Base-by-base conservation (phyloP, 2,888 invertebrate genomes). In the Drosophila niveifrons region DNA sequence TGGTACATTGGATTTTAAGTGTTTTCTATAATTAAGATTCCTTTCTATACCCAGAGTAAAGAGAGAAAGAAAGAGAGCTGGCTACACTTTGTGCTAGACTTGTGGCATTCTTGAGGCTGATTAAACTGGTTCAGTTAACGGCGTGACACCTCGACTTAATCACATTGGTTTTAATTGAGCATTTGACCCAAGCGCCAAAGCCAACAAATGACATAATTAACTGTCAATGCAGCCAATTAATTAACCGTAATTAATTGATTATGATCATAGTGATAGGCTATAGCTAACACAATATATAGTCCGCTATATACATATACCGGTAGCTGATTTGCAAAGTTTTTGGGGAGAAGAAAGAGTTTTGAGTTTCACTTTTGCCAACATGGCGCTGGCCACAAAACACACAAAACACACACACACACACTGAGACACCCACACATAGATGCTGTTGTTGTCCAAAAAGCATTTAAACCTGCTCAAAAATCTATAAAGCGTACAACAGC, bases 301-400 rank as follows among this genome's bases (percentile, higher is more conserved):
- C 23, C 23, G 3, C n/a, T 41, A 48, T 48, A 31, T 39, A 36
- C 34, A 18, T 47, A 39, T 56, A 50, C 58, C 71, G 56, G 57
- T 50, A 44, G 61, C 43, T 34, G 66, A 57, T 69, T 65, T 58
- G 58, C 48, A 50, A 77, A 23, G 23, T 73, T 69, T 47, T 47
- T 29, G 29, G 39, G 13, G 29, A 17, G 29, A 15, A n/a, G 41
- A 55, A 44, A 58, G 52, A 71, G 51, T 63, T 75, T 59, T 59
- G 43, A 55, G 72, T 78, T 78, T 78, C 77, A 78, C 78, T 78
- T 78, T 78, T 78, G 74, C 68, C 64, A 75, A 53, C 62, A 63
- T 72, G 75, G 68, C 72, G 65, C 62, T 68, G 75, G 55, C 56
- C 76, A 23, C 23, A 23, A 36, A 70, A 51, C 34, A 56, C 41